A percentile compares a stretch with the other conserved stretches of the same genome.
phyloP scores from a whole-genome alignment of 2,113 vertebrate genomes.

The Oryzias curvinotus region DNA sequence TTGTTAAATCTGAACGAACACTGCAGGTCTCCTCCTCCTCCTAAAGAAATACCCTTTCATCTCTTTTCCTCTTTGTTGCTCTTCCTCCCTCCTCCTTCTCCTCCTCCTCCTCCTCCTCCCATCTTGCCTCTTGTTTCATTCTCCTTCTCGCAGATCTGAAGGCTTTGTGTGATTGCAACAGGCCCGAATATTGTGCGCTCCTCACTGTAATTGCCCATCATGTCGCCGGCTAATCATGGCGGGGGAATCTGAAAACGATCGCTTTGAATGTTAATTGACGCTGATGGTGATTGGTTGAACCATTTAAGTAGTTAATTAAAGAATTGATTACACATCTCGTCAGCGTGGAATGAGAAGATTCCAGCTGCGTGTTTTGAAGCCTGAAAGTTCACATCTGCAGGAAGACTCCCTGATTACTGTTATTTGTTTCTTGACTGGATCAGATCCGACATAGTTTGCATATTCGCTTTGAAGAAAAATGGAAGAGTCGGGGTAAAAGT shows the following conservation, averaged over 20 bases:
- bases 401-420: constrained; percentile 21
- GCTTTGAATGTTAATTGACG: constrained; percentile 65
- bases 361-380: constrained; percentile 41
- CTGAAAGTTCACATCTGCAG: constrained; percentile 44
- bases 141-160: constrained; percentile 52
- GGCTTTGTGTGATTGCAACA: constrained; percentile 57
- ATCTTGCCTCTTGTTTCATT: constrained; percentile 49
- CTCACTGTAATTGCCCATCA: constrained; percentile 66
- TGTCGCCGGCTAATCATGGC: constrained; percentile 65
- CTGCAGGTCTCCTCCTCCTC: constrained; percentile 60
- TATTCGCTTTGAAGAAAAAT: background rate
- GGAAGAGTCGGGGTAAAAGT: background rate
- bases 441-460: background rate
- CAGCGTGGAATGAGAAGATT: constrained; percentile 33
- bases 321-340: constrained; percentile 58
- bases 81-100: constrained; percentile 48
- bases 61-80: constrained; percentile 60
- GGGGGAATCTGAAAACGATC: constrained; percentile 53
- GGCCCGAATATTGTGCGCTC: constrained; percentile 34
- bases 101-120: constrained; percentile 46
- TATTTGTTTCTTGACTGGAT: constrained; percentile 11
- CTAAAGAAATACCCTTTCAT: constrained; percentile 65
- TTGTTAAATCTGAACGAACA: constrained; percentile 63
- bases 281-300: constrained; percentile 69
- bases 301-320: constrained; percentile 64